phyloP scores from a whole-genome alignment of 2,113 vertebrate species.

The Malaclemys terrapin region DNA sequence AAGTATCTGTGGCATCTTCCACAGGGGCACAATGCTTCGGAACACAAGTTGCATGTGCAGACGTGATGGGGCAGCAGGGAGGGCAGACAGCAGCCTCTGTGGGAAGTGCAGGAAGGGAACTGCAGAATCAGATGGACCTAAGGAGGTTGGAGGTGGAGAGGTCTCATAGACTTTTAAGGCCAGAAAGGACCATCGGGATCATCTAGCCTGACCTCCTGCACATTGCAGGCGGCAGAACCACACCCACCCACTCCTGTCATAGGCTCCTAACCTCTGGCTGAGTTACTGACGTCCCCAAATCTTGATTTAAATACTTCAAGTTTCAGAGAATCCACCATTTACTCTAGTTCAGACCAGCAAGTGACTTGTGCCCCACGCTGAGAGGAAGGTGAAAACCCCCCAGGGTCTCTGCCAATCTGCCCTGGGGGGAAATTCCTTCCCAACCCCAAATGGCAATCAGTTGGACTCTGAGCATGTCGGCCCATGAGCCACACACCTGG shows the following conservation, averaged over 20 bases:
- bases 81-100: too few relatives aligned
- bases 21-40: neutral
- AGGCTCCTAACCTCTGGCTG: neutral
- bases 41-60: neutral
- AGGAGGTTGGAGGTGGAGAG: neutral
- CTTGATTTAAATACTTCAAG: neutral
- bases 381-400: neutral
- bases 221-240: neutral
- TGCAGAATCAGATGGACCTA: too few relatives aligned
- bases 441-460: neutral
- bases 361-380: neutral
- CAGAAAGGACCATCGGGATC: neutral
- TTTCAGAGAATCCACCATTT: neutral
- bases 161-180: neutral
- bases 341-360: neutral
- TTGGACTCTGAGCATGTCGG: too few relatives aligned
- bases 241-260: neutral
- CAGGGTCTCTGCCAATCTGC: neutral
- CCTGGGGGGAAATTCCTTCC: neutral
- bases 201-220: neutral
- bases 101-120: too few relatives aligned
- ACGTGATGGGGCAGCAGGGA: too few relatives aligned
- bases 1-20: neutral
- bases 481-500: neutral
- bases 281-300: neutral